Evolutionary conservation across 2,113 vertebrate genomes (phyloP).

Genomic region (Dolichallabes microphthalmus): DNA sequence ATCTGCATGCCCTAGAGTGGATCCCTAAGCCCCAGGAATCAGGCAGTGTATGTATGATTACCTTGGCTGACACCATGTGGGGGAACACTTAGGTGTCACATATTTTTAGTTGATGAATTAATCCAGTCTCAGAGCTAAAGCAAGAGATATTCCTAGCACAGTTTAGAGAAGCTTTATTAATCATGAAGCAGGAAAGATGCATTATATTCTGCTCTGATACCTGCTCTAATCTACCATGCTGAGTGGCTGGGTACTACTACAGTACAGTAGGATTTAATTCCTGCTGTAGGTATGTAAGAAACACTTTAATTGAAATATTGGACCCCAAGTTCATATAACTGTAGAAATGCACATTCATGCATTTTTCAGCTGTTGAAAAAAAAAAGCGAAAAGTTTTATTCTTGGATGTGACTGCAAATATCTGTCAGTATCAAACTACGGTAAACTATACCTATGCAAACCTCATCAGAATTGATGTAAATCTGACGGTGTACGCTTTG

Average conservation of each 20-base stretch:
- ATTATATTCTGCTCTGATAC: constrained; percentile 58
- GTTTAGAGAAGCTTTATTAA: constrained; percentile 66
- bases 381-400: not conserved
- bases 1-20: constrained; percentile 14
- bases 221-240: constrained; percentile 57
- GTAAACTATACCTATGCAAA: not conserved
- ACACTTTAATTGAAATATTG: constrained; percentile 33
- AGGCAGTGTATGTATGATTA: constrained; percentile 53
- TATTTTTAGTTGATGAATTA: constrained; percentile 66
- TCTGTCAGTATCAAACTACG: not conserved
- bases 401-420: not conserved
- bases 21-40: constrained; percentile 40
- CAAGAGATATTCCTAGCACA: constrained; percentile 62
- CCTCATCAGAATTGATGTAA: constrained; percentile 56
- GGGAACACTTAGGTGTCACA: constrained; percentile 51
- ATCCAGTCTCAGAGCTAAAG: constrained; percentile 53
- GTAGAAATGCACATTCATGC: constrained; percentile 14
- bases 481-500: constrained; percentile 48
- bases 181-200: constrained; percentile 58
- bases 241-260: constrained; percentile 33
- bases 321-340: constrained; percentile 8
- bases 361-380: not conserved
- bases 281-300: constrained; percentile 36
- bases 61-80: not conserved
- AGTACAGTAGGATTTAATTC: constrained; percentile 47